Conservation (phyloP, 30 jellyfish, hydroid and myxozoan species). For the Aurelia aurita region DNA sequence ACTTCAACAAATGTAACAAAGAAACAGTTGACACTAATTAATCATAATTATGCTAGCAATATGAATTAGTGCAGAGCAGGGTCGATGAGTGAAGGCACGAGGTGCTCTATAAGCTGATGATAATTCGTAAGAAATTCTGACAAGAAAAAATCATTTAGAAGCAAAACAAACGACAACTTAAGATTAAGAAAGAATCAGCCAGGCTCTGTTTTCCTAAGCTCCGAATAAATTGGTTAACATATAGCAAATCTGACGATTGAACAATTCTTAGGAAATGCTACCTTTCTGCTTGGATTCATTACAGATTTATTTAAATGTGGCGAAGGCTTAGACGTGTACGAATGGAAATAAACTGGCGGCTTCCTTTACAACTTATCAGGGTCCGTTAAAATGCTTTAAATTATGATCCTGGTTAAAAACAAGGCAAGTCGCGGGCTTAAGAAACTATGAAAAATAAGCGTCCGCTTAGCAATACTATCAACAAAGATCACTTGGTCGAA, state of each 20-base stretch:
- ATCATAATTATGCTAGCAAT: too few species aligned
- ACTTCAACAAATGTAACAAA: too few species aligned
- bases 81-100: not conserved
- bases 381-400: slow-evolving; percentile 30
- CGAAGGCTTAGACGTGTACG: slow-evolving; percentile 41
- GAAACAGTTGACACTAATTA: too few species aligned
- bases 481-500: slow-evolving; percentile 47
- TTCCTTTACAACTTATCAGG: slow-evolving; percentile 52
- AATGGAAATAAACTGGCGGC: slow-evolving; percentile 67
- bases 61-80: not conserved
- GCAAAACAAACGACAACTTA: slow-evolving; percentile 38
- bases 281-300: slow-evolving; percentile 53
- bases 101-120: slow-evolving; percentile 26
- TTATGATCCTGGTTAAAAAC: slow-evolving; percentile 52
- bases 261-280: slow-evolving; percentile 15
- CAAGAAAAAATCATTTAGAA: slow-evolving; percentile 12
- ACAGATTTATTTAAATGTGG: slow-evolving; percentile 53
- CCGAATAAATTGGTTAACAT: slow-evolving; percentile 67
- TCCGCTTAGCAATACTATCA: slow-evolving; percentile 52
- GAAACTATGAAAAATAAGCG: slow-evolving; percentile 53
- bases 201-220: slow-evolving; percentile 48
- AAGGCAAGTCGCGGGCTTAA: slow-evolving; percentile 58
- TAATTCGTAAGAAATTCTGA: not conserved
- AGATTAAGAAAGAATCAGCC: slow-evolving; percentile 38
- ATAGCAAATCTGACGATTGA: slow-evolving; percentile 50